Conservation (phyloP, 2,113 vertebrate genomes). For the Sclerurus mexicanus region DNA sequence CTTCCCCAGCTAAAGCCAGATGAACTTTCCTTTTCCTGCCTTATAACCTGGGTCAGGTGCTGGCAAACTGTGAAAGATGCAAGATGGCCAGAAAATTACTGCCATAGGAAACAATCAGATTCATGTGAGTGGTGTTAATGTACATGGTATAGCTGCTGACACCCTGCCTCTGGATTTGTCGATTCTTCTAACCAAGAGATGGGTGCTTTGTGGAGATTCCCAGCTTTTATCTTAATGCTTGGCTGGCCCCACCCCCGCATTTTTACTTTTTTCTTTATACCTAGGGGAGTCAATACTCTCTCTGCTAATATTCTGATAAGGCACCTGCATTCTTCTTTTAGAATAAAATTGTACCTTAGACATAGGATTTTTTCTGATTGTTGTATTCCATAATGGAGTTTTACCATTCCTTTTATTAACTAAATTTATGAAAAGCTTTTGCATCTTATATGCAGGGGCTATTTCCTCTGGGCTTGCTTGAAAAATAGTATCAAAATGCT, state of each 20-base stretch:
- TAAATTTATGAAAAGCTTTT: neutral
- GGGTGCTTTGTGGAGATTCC: neutral
- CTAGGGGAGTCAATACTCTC: neutral
- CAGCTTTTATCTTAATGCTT: neutral
- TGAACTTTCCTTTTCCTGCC: neutral
- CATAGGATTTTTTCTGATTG: neutral
- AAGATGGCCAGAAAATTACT: neutral
- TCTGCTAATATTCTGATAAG: neutral
- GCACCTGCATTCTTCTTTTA: neutral
- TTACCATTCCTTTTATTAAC: neutral
- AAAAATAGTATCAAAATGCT: neutral
- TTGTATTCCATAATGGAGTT: neutral
- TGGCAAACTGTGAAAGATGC: neutral
- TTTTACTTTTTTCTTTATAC: neutral
- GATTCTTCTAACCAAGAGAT: neutral
- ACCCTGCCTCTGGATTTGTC: neutral
- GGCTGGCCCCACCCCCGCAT: neutral
- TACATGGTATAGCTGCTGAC: neutral
- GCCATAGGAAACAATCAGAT: neutral
- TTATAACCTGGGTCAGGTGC: neutral
- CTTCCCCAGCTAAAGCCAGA: neutral
- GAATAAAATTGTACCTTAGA: neutral
- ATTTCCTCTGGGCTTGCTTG: neutral
- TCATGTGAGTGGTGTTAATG: neutral
- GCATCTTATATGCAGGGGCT: neutral